Conservation (phyloP, 2,888 invertebrate species). For the Bugulina stolonifera region DNA sequence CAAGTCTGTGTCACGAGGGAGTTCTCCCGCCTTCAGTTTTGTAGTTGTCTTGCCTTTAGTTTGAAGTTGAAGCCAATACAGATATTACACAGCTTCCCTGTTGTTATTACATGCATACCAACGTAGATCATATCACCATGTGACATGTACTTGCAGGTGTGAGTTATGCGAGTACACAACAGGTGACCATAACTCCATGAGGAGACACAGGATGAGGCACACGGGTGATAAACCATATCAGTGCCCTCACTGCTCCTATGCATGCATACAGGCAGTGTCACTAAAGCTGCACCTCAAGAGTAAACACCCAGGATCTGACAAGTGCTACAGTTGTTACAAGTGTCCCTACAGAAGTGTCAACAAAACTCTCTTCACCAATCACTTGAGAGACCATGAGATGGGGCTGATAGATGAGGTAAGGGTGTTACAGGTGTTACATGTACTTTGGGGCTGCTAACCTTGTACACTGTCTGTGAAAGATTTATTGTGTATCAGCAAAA, state of each 20-base stretch:
- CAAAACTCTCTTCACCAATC: conserved; percentile 61
- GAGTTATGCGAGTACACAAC: conserved; percentile 67
- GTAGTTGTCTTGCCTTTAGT: too few relatives aligned
- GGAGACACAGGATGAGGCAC: conserved; percentile 73
- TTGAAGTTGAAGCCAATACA: too few relatives aligned
- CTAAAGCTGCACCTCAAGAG: conserved; percentile 72
- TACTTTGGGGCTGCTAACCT: too few relatives aligned
- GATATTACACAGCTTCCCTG: too few relatives aligned
- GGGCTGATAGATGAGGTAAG: conserved; percentile 44
- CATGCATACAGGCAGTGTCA: conserved; percentile 67
- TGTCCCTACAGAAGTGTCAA: conserved; percentile 64
- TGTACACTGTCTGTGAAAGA: too few relatives aligned
- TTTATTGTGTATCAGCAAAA: too few relatives aligned
- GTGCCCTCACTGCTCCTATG: conserved; percentile 73
- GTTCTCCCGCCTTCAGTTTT: too few relatives aligned
- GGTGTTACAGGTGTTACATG: too few relatives aligned
- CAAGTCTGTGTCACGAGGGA: too few relatives aligned
- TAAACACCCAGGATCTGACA: conserved; percentile 64
- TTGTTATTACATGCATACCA: too few relatives aligned
- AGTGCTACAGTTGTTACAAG: conserved; percentile 58
- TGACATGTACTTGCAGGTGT: conserved; percentile 61
- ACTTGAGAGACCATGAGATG: conserved; percentile 59
- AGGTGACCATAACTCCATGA: conserved; percentile 73
- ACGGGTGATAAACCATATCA: conserved; percentile 69
- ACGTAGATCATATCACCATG: too few relatives aligned